Evolutionary conservation across 2,888 invertebrate genomes (phyloP).

Genomic region (Rhamnusium bicolor): DNA sequence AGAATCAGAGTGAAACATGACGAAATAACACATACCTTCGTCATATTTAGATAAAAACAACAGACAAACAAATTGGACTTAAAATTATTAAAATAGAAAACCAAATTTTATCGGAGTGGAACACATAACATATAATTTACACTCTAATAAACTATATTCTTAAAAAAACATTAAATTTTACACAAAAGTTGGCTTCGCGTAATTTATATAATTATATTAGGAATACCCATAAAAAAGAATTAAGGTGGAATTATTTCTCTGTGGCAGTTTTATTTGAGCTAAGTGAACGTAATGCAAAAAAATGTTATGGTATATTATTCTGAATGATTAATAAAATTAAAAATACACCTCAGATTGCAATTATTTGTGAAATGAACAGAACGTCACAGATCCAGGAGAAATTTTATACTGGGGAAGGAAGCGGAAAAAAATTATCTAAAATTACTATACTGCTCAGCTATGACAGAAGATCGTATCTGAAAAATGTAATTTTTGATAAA

Average conservation of each 20-base stretch:
- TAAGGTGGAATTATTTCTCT: not conserved
- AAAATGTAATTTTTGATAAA: too few species aligned
- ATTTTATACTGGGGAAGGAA: too few species aligned
- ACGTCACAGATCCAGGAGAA: too few species aligned
- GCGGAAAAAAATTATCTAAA: too few species aligned
- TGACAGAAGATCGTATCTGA: too few species aligned
- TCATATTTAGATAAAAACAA: not conserved
- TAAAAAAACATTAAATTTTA: not conserved
- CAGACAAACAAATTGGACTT: not conserved
- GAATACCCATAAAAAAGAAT: not conserved
- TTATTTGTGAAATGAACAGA: too few species aligned
- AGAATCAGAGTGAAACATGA: not conserved
- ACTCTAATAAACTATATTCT: not conserved
- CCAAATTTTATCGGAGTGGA: not conserved
- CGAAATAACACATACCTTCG: not conserved
- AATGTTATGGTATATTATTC: too few species aligned
- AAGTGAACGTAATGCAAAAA: too few species aligned
- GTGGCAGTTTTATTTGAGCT: too few species aligned
- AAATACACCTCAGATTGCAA: too few species aligned
- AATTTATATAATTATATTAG: not conserved
- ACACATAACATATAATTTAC: not conserved
- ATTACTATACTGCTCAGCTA: too few species aligned
- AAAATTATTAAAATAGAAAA: not conserved
- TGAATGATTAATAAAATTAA: too few species aligned
- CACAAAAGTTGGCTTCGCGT: not conserved